Evolutionary conservation across 1,140 invertebrate genomes (phyloP).

Genomic region (Heliconius hewitsoni): DNA sequence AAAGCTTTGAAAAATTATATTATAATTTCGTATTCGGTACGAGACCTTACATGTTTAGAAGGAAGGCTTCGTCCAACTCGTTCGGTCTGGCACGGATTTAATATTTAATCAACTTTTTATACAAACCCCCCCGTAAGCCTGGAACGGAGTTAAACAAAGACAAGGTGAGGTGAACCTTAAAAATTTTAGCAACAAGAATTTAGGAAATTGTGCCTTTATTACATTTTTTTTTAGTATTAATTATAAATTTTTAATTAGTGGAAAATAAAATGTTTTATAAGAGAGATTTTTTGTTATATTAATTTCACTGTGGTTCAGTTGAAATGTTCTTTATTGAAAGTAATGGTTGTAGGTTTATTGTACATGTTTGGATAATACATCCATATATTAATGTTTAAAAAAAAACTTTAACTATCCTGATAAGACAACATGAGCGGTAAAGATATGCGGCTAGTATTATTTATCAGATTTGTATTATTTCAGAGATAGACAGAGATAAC

Average conservation of each 20-base stretch:
- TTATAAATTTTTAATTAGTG: background rate
- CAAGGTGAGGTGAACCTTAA: background rate
- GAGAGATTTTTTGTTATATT: no score
- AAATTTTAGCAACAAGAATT: background rate
- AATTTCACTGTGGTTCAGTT: no score
- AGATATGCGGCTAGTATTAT: no score
- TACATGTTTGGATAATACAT: no score
- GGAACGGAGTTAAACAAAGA: background rate
- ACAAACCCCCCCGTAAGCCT: background rate
- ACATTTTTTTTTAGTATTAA: background rate
- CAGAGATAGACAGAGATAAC: no score
- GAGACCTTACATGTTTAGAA: constrained; percentile 1
- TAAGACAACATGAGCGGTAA: no score
- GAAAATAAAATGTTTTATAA: no score
- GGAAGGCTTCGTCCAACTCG: constrained; percentile 2
- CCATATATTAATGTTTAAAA: no score
- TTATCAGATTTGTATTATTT: no score
- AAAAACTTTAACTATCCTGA: no score
- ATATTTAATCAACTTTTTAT: constrained; percentile 15
- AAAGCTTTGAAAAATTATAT: background rate
- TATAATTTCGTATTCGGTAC: background rate
- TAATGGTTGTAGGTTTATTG: no score
- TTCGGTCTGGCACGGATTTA: constrained; percentile 2
- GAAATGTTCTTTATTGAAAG: no score
- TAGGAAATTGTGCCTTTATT: background rate